Evolutionary conservation across 2,888 invertebrate species (phyloP), one percentile per base, ranked within the genome.

Genomic region (Spilosoma lubricipeda): DNA sequence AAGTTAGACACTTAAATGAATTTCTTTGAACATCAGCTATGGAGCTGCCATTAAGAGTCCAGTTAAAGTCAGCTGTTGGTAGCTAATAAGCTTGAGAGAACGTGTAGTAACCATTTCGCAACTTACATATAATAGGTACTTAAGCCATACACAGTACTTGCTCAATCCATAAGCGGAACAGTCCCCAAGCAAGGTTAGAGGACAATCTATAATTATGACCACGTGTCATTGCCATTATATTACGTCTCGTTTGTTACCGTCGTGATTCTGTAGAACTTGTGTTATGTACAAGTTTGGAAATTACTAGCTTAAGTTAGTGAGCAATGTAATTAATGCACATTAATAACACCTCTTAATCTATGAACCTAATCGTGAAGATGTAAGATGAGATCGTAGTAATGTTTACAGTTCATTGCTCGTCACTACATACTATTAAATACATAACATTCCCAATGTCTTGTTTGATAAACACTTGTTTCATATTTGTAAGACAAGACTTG

Each of bases 121-220:
- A 69, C 8, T 3, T n/a, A n/a, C 23, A 36, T 36, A 33, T 45
- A 67, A 59, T 70, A 70, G 63, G 69, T 13, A 70, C 69, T 70
- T 63, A 70, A 30, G 42, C 45, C 27, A 63, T 42, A 70, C 27
- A 63, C 23, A 63, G 78, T 74, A 63, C 42, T 79, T 83, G 81
- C 74, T 80, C 79, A 67, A 71, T 75, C 80, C 72, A 72, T 83
- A 82, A 75, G 71, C 68, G 72, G 78, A 69, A 73, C 9, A 80
- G 81, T 81, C 84, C 85, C 79, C 78, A 72, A 74, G 70, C 79
- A 81, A 85, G 86, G 86, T 84, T 76, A 81, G 76, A 81, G 81
- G 81, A 83, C 74, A 79, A 64, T 64, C 73, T 71, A 76, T 73
- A 70, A 76, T 80, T 77, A 39, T 56, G 56, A 42, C 42, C 76